Percentiles rank a stretch among this genome's conserved stretches.
Evolutionary conservation across 64 coral and sea anemone genomes (phyloP).

Genomic region (Porites australiensis): DNA sequence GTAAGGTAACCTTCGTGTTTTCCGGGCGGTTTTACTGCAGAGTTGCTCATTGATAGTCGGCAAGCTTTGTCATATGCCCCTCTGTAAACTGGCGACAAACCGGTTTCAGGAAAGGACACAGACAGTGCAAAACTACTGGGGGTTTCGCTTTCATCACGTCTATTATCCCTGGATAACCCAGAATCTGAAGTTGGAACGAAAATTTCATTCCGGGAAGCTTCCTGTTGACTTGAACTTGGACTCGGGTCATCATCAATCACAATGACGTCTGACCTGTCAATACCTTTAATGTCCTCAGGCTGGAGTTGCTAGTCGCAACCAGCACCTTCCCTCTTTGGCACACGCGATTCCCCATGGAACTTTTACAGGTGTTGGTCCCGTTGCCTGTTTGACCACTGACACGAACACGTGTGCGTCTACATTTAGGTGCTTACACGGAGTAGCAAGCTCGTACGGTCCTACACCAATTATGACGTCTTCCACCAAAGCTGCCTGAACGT

Average conservation of each 20-base stretch:
- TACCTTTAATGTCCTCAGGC: too few relatives aligned
- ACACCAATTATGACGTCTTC: neutral
- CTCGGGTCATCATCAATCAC: neutral
- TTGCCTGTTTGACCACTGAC: neutral
- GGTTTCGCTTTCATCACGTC: neutral
- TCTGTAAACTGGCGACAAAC: conserved; percentile 17
- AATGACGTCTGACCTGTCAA: too few relatives aligned
- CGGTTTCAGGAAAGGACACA: conserved; percentile 16
- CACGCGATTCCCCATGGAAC: neutral
- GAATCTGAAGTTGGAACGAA: too few relatives aligned
- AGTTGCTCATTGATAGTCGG: neutral
- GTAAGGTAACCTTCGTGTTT: conserved; percentile 33
- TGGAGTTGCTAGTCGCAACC: too few relatives aligned
- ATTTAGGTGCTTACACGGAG: neutral
- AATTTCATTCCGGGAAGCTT: neutral
- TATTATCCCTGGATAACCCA: neutral
- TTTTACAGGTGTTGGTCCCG: too few relatives aligned
- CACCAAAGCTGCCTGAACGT: neutral
- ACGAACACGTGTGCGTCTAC: neutral
- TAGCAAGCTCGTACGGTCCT: neutral
- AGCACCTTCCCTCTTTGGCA: neutral
- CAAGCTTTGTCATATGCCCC: conserved; percentile 4
- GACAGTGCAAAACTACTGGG: neutral
- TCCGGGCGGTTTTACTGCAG: conserved; percentile 21
- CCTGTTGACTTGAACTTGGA: neutral